phyloP scores from a whole-genome alignment of 1,140 invertebrate genomes.

The Caenorhabditis remanei region DNA sequence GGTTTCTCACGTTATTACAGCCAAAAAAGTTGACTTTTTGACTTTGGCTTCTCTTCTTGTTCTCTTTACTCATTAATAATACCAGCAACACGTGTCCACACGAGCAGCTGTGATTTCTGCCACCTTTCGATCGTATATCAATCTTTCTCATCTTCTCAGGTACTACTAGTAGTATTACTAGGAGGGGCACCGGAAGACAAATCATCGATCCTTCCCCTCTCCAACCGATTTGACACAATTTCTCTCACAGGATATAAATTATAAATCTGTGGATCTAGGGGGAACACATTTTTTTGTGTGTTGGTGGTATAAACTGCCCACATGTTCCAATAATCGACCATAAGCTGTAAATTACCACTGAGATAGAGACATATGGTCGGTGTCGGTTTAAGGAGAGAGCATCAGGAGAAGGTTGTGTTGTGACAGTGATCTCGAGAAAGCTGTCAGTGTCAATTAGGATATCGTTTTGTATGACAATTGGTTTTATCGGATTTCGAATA shows the following conservation, averaged over 20 bases:
- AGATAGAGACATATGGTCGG: constrained; percentile 11
- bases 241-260: constrained; percentile 18
- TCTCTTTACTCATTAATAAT: neutral
- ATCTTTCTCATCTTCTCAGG: neutral
- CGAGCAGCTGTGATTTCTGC: constrained; percentile 20
- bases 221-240: neutral
- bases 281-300: constrained; percentile 16
- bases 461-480: neutral
- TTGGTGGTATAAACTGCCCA: neutral
- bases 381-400: neutral
- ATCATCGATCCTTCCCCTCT: neutral
- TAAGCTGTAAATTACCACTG: constrained; percentile 53
- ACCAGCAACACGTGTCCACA: neutral
- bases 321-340: constrained; percentile 52
- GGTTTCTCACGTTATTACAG: constrained; percentile 16
- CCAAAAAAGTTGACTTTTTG: neutral
- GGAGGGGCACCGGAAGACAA: neutral
- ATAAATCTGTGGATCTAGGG: constrained; percentile 4
- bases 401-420: neutral
- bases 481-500: too few relatives aligned
- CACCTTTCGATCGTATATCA: constrained; percentile 49
- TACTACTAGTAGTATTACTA: neutral
- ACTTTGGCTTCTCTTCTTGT: neutral
- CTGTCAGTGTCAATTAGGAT: neutral
- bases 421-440: neutral